Percentiles rank a stretch among this genome's conserved stretches.
phyloP scores from a whole-genome alignment of 1,140 invertebrate genomes.

The Trichonephila clavipes region DNA sequence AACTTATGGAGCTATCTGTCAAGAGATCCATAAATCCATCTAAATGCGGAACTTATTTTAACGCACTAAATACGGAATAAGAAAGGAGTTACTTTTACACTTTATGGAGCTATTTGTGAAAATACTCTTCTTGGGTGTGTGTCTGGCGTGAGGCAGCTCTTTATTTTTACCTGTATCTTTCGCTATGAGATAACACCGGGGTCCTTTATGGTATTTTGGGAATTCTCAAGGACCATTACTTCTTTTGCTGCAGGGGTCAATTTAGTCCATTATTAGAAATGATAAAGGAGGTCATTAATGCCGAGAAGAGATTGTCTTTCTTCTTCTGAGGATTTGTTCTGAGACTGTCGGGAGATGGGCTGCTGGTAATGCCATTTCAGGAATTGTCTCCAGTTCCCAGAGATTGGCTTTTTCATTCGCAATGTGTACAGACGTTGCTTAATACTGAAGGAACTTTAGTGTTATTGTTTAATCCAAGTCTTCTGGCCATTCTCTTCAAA shows the following conservation, averaged over 20 bases:
- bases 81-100: neutral
- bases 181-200: neutral
- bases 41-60: slow-evolving; percentile 31
- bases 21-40: slow-evolving; percentile 32
- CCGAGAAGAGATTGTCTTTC: slow-evolving; percentile 11
- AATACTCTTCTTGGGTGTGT: neutral
- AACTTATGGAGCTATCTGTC: neutral
- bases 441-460: neutral
- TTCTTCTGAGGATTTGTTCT: slow-evolving; percentile 37
- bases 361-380: slow-evolving; percentile 42
- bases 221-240: slow-evolving; percentile 46
- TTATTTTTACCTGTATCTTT: slow-evolving; percentile 51
- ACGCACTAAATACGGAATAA: neutral
- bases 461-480: slow-evolving; percentile 17
- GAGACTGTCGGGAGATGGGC: neutral
- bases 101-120: neutral
- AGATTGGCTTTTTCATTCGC: slow-evolving; percentile 40
- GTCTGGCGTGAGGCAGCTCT: neutral
- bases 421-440: neutral
- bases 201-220: slow-evolving; percentile 41
- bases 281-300: slow-evolving; percentile 55
- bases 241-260: slow-evolving; percentile 43
- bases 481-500: neutral
- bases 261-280: slow-evolving; percentile 61
- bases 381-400: slow-evolving; percentile 47